Evolutionary conservation across 2,888 invertebrate genomes (phyloP).

Genomic region (Leptopilina syphax): DNA sequence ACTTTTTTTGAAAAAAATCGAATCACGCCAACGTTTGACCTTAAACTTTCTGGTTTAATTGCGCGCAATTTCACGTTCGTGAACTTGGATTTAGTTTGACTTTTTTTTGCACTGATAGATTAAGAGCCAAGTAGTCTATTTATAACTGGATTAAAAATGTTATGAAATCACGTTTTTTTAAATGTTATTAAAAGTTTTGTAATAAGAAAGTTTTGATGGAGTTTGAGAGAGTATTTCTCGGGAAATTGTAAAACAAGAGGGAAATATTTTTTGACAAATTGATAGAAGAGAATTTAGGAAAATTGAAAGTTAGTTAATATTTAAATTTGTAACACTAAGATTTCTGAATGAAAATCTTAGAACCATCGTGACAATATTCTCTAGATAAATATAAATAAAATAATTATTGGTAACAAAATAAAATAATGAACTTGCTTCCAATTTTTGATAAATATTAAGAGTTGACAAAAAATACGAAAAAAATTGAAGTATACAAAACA

Average conservation of each 20-base stretch:
- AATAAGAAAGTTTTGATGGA: neutral
- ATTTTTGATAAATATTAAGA: too few species aligned
- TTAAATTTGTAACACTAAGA: too few species aligned
- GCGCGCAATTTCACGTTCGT: slow-evolving; percentile 24
- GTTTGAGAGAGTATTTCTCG: too few species aligned
- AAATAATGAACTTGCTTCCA: neutral
- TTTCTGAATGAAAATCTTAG: too few species aligned
- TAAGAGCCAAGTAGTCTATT: neutral
- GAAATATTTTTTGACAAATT: too few species aligned
- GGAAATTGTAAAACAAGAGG: too few species aligned
- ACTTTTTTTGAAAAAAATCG: slow-evolving; percentile 6
- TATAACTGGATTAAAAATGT: neutral
- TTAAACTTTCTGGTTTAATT: slow-evolving; percentile 14
- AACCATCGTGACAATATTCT: neutral
- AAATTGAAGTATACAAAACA: too few species aligned
- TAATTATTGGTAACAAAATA: neutral
- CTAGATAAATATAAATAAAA: too few species aligned
- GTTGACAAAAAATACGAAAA: too few species aligned
- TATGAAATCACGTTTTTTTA: neutral
- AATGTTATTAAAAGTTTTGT: neutral
- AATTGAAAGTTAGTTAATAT: too few species aligned
- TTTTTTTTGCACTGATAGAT: neutral
- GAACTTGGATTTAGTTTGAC: slow-evolving; percentile 18
- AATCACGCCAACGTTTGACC: slow-evolving; percentile 34
- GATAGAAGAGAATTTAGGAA: too few species aligned